Percentiles rank a stretch among this genome's conserved stretches.
Conservation (phyloP, 2,888 invertebrate genomes). For the Platycheirus albimanus region DNA sequence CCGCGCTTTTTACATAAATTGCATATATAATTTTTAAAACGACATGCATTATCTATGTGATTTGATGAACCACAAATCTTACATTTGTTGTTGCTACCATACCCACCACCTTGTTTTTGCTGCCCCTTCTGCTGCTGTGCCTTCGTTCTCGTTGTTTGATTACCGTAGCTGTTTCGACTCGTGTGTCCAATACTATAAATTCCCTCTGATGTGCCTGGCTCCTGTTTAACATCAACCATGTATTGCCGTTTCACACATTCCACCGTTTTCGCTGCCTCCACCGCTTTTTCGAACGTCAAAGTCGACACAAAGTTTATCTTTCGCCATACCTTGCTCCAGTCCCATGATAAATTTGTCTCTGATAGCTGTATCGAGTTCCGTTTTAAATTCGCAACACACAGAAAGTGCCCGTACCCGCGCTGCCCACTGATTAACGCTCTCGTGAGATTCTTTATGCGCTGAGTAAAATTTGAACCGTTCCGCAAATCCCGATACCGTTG, state of each 20-base stretch:
- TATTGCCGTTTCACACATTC: neutral
- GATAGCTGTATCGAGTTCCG: neutral
- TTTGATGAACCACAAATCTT: neutral
- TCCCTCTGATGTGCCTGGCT: neutral
- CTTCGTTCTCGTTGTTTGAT: neutral
- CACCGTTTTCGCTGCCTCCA: neutral
- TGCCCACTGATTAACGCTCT: neutral
- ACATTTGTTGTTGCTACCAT: neutral
- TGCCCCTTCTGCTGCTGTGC: neutral
- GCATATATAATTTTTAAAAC: neutral
- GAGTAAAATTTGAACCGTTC: conserved; percentile 6
- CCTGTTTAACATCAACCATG: neutral
- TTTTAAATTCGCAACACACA: conserved; percentile 4
- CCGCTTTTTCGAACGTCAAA: neutral
- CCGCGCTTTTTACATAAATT: neutral
- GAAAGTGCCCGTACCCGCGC: conserved; percentile 3
- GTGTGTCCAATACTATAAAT: neutral
- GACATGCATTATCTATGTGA: neutral
- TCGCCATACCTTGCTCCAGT: neutral
- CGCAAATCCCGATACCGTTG: conserved; percentile 9
- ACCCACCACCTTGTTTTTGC: neutral
- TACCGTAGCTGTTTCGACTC: neutral
- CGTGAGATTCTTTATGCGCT: conserved; percentile 1
- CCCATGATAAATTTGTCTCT: conserved; percentile 14
- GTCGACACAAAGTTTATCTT: conserved; percentile 10